Percentiles rank a stretch among this genome's conserved stretches.
These are phyloP conservation scores for Criorhina ranunculi DNA, from an alignment of 2,888 invertebrate species.

Conservation along the genomic window DNA sequence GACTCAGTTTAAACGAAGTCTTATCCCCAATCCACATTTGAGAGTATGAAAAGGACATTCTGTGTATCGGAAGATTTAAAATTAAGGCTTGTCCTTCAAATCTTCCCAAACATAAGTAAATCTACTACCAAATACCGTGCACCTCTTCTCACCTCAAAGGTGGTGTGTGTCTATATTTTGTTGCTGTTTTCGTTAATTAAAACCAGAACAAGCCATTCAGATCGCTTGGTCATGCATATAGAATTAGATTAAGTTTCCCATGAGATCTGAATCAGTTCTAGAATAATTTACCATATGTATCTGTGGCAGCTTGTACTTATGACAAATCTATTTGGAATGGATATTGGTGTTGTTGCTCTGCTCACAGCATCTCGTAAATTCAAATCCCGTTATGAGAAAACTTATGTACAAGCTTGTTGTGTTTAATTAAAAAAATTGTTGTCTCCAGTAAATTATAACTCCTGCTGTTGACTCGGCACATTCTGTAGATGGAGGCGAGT, in stretches of 20 bases:
- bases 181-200: constrained; percentile 46
- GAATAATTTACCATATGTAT: constrained; percentile 14
- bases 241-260: constrained; percentile 45
- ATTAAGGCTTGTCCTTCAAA: too few relatives aligned
- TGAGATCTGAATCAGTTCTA: constrained; percentile 9
- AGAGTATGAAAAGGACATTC: too few relatives aligned
- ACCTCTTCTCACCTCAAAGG: too few relatives aligned
- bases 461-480: constrained; percentile 40
- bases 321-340: constrained; percentile 46
- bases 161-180: constrained; percentile 3
- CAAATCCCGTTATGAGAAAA: constrained; percentile 38
- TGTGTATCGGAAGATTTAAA: too few relatives aligned
- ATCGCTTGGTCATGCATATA: constrained; percentile 50
- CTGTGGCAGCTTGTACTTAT: background rate
- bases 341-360: constrained; percentile 9
- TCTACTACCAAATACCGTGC: too few relatives aligned
- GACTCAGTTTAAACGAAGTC: too few relatives aligned
- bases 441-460: constrained; percentile 42
- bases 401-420: constrained; percentile 17
- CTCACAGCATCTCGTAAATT: constrained; percentile 45
- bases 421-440: constrained; percentile 68
- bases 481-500: constrained; percentile 4
- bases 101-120: too few relatives aligned
- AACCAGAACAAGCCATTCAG: constrained; percentile 37
- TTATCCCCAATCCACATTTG: too few relatives aligned